phyloP scores from a whole-genome alignment of 1,140 invertebrate genomes.

The Dinothrombium tinctorium region DNA sequence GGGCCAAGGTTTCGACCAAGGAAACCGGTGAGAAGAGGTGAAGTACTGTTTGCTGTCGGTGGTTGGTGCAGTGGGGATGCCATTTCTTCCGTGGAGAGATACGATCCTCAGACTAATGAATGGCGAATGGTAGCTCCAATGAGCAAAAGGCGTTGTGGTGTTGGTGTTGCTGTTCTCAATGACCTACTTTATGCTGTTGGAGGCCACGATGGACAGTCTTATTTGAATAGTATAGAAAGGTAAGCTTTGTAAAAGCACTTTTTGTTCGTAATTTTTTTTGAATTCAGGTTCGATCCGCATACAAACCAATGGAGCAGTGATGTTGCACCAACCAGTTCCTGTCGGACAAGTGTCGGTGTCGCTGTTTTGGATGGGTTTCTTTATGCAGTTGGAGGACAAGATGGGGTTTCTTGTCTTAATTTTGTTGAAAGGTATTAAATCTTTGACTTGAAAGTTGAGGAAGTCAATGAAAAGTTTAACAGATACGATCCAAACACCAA shows the following conservation, averaged over 20 bases:
- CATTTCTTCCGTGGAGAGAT: conserved; percentile 86
- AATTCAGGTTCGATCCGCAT: conserved; percentile 68
- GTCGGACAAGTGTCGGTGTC: conserved; percentile 87
- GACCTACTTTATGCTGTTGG: conserved; percentile 67
- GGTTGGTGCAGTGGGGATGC: conserved; percentile 98
- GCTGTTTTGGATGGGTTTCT: conserved; percentile 75
- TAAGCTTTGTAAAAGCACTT: conserved; percentile 14
- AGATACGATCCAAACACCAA: conserved; percentile 93
- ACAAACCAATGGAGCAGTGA: conserved; percentile 96
- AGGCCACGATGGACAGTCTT: conserved; percentile 91
- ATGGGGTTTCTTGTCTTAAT: conserved; percentile 61
- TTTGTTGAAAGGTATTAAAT: conserved; percentile 36
- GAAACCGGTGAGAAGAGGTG: conserved; percentile 67
- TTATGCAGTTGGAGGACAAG: conserved; percentile 76
- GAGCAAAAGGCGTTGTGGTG: conserved; percentile 86
- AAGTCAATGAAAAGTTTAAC: too few relatives aligned
- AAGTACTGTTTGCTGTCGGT: conserved; percentile 85
- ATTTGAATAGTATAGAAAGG: conserved; percentile 85
- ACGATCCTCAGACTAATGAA: conserved; percentile 83
- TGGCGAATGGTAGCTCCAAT: conserved; percentile 98
- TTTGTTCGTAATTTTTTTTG: background rate
- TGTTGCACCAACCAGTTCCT: conserved; percentile 88
- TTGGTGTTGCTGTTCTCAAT: conserved; percentile 90
- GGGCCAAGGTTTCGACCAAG: conserved; percentile 69
- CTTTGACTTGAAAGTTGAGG: too few relatives aligned